A percentile compares a stretch with the other conserved stretches of the same genome.
Evolutionary conservation across 2,113 vertebrate genomes (phyloP).

Genomic region (Dasypus novemcinctus): DNA sequence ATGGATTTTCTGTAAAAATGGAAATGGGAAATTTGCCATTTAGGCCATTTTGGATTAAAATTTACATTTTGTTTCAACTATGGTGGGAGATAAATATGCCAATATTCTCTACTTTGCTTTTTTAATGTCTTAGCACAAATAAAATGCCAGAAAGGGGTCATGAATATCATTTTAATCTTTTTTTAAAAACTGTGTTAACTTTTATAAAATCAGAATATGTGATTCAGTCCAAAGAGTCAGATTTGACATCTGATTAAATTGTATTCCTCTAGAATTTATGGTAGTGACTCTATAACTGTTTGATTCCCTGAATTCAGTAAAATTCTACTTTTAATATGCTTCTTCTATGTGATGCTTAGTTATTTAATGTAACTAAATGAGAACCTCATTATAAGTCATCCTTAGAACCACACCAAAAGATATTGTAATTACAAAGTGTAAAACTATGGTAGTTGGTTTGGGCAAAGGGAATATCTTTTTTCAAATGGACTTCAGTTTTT

Average conservation of each 20-base stretch:
- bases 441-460: background rate
- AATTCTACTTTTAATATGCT: background rate
- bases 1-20: background rate
- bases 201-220: slow-evolving; percentile 32
- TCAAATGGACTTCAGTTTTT: no score
- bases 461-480: background rate
- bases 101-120: slow-evolving; percentile 14
- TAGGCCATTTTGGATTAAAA: background rate
- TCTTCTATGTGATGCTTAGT: background rate
- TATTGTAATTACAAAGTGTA: background rate
- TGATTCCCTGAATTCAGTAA: slow-evolving; percentile 13
- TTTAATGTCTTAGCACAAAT: slow-evolving; percentile 24
- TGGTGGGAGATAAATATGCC: background rate
- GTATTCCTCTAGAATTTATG: background rate
- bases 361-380: slow-evolving; percentile 13
- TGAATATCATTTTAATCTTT: slow-evolving; percentile 16
- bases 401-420: background rate
- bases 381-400: background rate
- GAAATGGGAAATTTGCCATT: slow-evolving; percentile 7
- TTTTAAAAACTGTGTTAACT: background rate
- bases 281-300: background rate
- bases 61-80: slow-evolving; percentile 37
- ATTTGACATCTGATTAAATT: background rate
- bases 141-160: background rate
- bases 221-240: slow-evolving; percentile 5